Conservation (phyloP, 2,113 vertebrate species). For the Hippocampus mohnikei region DNA sequence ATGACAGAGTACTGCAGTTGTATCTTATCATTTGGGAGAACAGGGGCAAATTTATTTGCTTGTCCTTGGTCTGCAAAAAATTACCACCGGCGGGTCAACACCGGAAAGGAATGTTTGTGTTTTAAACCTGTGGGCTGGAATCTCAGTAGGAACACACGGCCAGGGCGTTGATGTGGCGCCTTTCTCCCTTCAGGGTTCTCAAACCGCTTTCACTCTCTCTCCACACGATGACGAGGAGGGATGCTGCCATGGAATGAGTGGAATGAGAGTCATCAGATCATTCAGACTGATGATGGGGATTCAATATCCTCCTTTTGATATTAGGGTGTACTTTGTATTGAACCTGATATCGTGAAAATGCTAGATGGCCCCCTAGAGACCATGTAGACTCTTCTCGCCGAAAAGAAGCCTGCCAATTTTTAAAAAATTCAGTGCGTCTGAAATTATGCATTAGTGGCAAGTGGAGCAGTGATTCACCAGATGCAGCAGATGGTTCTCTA, state of each 20-base stretch:
- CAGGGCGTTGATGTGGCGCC: neutral
- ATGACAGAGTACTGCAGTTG: slow-evolving; percentile 45
- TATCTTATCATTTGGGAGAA: slow-evolving; percentile 37
- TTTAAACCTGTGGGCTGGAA: slow-evolving; percentile 10
- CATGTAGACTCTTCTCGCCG: neutral
- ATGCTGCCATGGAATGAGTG: neutral
- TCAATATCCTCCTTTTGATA: neutral
- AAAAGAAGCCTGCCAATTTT: neutral
- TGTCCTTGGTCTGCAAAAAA: slow-evolving; percentile 30
- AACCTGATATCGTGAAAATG: neutral
- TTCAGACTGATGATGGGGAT: neutral
- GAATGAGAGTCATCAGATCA: neutral
- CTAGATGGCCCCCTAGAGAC: too few relatives aligned
- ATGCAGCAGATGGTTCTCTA: slow-evolving; percentile 1
- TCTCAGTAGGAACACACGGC: slow-evolving; percentile 9
- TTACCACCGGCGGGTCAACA: slow-evolving; percentile 22
- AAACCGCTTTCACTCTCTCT: neutral
- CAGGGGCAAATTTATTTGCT: slow-evolving; percentile 40
- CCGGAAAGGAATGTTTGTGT: neutral
- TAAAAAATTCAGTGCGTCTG: neutral
- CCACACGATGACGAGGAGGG: neutral
- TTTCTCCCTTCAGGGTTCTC: neutral
- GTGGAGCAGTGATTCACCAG: neutral
- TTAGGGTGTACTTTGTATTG: neutral
- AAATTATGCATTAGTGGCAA: neutral